Conservation (phyloP, 2,888 invertebrate species). For the Tetrapedia diversipes region DNA sequence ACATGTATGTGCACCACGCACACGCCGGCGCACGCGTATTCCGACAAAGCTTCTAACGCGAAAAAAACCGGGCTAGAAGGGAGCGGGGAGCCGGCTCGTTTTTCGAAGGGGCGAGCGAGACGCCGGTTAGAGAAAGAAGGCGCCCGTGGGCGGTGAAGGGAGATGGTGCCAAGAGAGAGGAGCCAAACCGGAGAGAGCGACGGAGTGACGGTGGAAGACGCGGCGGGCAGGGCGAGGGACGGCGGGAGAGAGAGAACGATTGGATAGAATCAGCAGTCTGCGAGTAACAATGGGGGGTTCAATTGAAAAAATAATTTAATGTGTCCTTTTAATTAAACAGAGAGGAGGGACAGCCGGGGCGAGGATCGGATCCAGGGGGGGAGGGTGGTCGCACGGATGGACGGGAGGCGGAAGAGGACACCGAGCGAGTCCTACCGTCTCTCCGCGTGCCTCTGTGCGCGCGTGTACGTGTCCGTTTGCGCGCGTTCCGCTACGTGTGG, state of each 20-base stretch:
- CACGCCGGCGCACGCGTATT: constrained; percentile 65
- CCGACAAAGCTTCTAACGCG: constrained; percentile 70
- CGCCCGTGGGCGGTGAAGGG: neutral
- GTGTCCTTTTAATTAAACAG: constrained; percentile 82
- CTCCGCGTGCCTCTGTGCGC: constrained; percentile 43
- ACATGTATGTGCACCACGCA: constrained; percentile 45
- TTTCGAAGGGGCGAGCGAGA: constrained; percentile 59
- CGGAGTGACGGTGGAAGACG: neutral
- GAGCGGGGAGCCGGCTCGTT: constrained; percentile 56
- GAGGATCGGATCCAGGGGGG: constrained; percentile 69
- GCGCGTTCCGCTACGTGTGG: constrained; percentile 45
- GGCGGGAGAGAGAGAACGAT: constrained; percentile 74
- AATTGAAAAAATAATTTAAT: constrained; percentile 83
- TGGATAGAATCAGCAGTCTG: constrained; percentile 82
- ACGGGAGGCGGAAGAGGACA: constrained; percentile 72
- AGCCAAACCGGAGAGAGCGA: neutral
- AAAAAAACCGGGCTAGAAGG: constrained; percentile 64
- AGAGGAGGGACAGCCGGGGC: constrained; percentile 77
- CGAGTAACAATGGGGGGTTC: constrained; percentile 82
- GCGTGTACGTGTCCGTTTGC: constrained; percentile 30
- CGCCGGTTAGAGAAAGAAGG: constrained; percentile 11
- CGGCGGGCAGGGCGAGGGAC: constrained; percentile 41
- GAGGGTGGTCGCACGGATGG: constrained; percentile 56
- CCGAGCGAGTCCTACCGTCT: constrained; percentile 3
- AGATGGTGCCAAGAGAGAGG: constrained; percentile 1